Evolutionary conservation across 2,888 invertebrate species (phyloP).

Genomic region (Rhamnusium bicolor): DNA sequence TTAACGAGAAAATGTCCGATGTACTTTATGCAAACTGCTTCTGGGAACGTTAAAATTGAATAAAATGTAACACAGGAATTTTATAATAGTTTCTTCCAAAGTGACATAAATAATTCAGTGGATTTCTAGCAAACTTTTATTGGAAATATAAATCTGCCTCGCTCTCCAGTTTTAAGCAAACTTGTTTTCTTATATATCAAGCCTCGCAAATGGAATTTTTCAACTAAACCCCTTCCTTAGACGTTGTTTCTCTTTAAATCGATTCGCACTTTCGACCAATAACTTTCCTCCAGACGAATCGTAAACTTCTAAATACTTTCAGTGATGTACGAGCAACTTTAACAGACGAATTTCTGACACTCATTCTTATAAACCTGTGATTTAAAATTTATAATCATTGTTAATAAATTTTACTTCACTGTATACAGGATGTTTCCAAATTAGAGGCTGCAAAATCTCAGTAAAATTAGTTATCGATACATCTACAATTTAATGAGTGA

Average conservation of each 20-base stretch:
- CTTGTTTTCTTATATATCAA: conserved; percentile 32
- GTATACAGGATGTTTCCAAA: too few species aligned
- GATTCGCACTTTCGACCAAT: conserved; percentile 38
- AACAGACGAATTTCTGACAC: neutral
- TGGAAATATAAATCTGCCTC: conserved; percentile 50
- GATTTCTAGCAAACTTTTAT: conserved; percentile 47
- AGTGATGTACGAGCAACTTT: conserved; percentile 7
- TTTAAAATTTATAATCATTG: neutral
- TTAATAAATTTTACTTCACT: too few species aligned
- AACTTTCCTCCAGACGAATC: conserved; percentile 26
- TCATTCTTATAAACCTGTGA: neutral
- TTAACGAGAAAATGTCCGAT: conserved; percentile 9
- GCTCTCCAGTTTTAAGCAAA: conserved; percentile 37
- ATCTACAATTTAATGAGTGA: too few species aligned
- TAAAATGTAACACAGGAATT: conserved; percentile 50
- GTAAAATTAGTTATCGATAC: too few species aligned
- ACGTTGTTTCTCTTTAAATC: conserved; percentile 36
- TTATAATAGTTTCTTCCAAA: conserved; percentile 48
- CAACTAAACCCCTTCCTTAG: conserved; percentile 7
- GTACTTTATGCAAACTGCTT: conserved; percentile 14
- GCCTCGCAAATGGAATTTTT: conserved; percentile 33
- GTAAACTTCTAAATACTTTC: conserved; percentile 16
- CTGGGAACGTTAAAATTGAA: conserved; percentile 46
- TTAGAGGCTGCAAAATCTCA: too few species aligned
- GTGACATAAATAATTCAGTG: conserved; percentile 54